Base-by-base conservation (phyloP, 2,888 invertebrate genomes). In the Caenorhabditis zanzibari region DNA sequence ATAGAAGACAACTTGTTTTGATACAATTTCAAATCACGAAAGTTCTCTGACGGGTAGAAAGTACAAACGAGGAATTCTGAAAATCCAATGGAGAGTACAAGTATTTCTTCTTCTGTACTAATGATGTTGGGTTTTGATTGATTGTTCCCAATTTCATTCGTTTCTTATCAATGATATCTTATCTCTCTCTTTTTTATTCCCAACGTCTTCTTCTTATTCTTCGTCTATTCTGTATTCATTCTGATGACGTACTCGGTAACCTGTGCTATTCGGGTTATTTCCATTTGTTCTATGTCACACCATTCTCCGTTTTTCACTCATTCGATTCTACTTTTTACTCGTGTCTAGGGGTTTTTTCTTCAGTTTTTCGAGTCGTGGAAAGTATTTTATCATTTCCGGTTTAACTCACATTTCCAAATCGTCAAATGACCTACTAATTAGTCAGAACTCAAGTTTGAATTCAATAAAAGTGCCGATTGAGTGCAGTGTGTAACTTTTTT, bases 81-180 rank as follows among this genome's bases (percentile, higher is more conserved):
- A 32, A 32, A 32, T 32, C 32, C 32, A 32, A 32, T 32, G 32
- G 32, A 32, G 32, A 32, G 32, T 32, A 32, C 32, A 12, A 38
- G 38, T 10, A 38, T 38, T 12, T 12, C 6, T 26, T 26, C 10
- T 54, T 44, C 16, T 44, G 64, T 22, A 47, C 64, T 58, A 14
- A 22, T 24, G 24, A 47, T 16, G n/a, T 35, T n/a, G 26, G 32
- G 58, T 16, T n/a, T 47, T 41, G 38, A 52, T 68, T 52, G 14
- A 54, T 54, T 54, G 54, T 54, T 35, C 68, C 54, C 9, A 68
- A 54, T 68, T 49, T 28, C 19, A 28, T 14, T 52, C 66, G 24
- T 68, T 54, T 68, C 68, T 41, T 54, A 54, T 68, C 68, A 68
- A 22, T 54, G 68, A 68, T 68, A 68, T 68, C 68, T 68, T 68